A percentile compares a stretch with the other conserved stretches of the same genome.
phyloP scores from a whole-genome alignment of 2,888 invertebrate genomes.

The Cotesia congregata region DNA sequence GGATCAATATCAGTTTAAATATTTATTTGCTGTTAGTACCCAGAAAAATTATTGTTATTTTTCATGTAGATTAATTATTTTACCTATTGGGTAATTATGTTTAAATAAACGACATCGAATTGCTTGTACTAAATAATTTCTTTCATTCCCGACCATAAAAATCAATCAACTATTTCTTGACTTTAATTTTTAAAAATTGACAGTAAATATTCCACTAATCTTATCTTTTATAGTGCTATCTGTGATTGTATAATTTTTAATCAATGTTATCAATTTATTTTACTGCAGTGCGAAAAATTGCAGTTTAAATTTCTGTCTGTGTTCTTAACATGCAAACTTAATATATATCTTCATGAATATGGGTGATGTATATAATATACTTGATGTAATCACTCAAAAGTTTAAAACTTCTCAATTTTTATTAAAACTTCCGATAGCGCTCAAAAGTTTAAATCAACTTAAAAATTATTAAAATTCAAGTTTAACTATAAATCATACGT shows the following conservation, averaged over 20 bases:
- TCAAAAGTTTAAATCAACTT: too few relatives aligned
- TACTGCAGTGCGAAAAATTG: not conserved
- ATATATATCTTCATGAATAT: not conserved
- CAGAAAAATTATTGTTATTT: not conserved
- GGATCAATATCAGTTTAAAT: not conserved
- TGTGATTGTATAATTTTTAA: not conserved
- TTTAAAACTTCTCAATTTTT: too few relatives aligned
- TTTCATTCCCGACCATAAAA: not conserved
- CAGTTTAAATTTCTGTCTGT: not conserved
- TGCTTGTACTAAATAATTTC: not conserved
- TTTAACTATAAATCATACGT: too few relatives aligned
- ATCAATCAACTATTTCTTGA: not conserved
- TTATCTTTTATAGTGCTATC: not conserved
- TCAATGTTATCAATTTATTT: not conserved
- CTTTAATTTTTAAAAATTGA: not conserved
- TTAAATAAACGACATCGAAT: slow-evolving; percentile 4
- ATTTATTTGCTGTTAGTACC: not conserved
- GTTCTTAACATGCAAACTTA: not conserved
- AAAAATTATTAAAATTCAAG: too few relatives aligned
- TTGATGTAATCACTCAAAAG: not conserved
- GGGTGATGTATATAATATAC: not conserved
- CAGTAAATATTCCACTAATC: not conserved
- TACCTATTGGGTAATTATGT: not conserved
- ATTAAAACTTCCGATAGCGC: too few relatives aligned
- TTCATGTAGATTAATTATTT: not conserved